Evolutionary conservation across 2,797 vertebrate species (phyloP), one percentile per base, ranked within the genome.

Genomic region (Halcyon badia): DNA sequence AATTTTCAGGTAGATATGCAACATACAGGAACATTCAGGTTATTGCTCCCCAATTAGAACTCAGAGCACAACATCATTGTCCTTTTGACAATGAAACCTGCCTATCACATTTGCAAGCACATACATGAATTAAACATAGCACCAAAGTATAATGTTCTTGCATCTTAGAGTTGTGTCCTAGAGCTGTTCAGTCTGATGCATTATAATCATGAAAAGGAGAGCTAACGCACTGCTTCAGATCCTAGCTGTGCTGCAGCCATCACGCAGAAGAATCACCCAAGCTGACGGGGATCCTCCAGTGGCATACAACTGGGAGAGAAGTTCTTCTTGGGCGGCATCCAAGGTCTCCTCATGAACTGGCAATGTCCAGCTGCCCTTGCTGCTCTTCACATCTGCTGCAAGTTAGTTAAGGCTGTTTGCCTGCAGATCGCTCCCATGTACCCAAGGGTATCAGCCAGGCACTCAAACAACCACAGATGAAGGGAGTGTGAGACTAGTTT

Each of bases 41-140:
- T 89, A 57, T 31, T 61, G 49, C 52, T 78, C 25, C 73, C 71
- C 42, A 91, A 54, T 92, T 89, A 91, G 68, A 89, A 81, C 71
- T 70, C 37, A 3, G 42, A 89, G 52, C 68, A 65, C 71, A 91
- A 30, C 1, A 0, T 42, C 62, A 75, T 85, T 89, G 90, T 89
- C 90, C 92, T 92, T 96, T 94, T 78, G 57, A 89, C 65, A 42
- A 58, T 85, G 95, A 96, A 96, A 94, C 68, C 89, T 91, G 60
- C 65, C 79, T 75, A 52, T 89, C 93, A 72, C 37, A 51, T 83
- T 68, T 82, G 22, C 62, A 70, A 90, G 73, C 31, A 57, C 16
- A 69, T 51, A 42, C 33, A 93, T 95, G 85, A 94, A 94, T 95
- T 91, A 95, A 94, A 95, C 85, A 90, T 95, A 89, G 5, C 68